Evolutionary conservation across 2,888 invertebrate species (phyloP).

Genomic region (Steinernema carpocapsae): DNA sequence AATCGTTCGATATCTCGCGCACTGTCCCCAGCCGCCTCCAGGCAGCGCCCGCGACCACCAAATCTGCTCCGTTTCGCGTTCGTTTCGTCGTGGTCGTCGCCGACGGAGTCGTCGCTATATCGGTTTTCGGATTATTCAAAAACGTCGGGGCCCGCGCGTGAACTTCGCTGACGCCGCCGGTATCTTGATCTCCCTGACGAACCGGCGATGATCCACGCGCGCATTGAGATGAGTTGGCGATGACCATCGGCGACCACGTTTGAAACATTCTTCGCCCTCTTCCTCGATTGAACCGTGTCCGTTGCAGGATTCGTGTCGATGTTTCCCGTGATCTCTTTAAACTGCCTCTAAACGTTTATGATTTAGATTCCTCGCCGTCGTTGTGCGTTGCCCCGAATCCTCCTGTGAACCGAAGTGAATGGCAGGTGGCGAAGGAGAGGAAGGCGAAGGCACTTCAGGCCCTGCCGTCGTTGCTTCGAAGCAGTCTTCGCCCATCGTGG

Average conservation of each 20-base stretch:
- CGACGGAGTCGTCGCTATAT: conserved; percentile 2
- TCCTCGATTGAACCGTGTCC: conserved; percentile 16
- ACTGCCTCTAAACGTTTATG: too few species aligned
- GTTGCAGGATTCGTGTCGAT: neutral
- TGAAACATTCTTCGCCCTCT: conserved; percentile 27
- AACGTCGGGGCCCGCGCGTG: conserved; percentile 21
- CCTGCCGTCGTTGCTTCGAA: conserved; percentile 14
- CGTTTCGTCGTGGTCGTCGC: neutral
- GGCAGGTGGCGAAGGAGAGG: conserved; percentile 35
- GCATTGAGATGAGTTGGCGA: conserved; percentile 28
- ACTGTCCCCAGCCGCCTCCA: conserved; percentile 1
- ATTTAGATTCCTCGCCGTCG: neutral
- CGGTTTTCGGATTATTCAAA: conserved; percentile 33
- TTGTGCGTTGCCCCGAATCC: neutral
- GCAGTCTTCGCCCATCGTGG: conserved; percentile 4
- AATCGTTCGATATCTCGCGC: conserved; percentile 33
- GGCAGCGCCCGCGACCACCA: conserved; percentile 1
- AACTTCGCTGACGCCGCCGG: conserved; percentile 7
- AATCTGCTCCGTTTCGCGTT: conserved; percentile 30
- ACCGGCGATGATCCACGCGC: conserved; percentile 18
- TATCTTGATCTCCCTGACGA: conserved; percentile 9
- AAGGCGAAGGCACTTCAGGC: conserved; percentile 22
- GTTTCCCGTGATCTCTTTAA: too few species aligned
- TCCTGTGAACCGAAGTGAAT: conserved; percentile 11
- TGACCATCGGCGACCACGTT: conserved; percentile 2